Percentiles rank a stretch among this genome's conserved stretches.
Evolutionary conservation across 2,113 vertebrate species (phyloP).

Genomic region (Amphiprion percula): DNA sequence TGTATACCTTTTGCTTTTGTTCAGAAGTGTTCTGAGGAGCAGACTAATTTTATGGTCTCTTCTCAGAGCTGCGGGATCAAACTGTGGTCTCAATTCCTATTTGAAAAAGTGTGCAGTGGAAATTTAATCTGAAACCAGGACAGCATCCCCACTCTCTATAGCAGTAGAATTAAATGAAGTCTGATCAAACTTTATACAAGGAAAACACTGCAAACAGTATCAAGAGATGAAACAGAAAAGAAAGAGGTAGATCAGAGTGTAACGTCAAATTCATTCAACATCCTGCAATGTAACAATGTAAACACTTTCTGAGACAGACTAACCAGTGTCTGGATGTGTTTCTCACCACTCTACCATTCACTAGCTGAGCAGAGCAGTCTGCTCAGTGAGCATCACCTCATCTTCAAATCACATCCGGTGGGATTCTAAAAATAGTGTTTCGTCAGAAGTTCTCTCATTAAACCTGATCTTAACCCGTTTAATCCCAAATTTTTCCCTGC

Average conservation of each 20-base stretch:
- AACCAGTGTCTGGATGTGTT: neutral
- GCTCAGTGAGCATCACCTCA: neutral
- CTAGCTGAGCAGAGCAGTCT: neutral
- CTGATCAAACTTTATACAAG: neutral
- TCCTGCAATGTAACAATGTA: neutral
- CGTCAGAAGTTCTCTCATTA: conserved; percentile 36
- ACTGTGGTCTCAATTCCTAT: neutral
- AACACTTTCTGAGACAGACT: neutral
- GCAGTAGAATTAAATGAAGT: neutral
- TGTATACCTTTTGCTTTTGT: neutral
- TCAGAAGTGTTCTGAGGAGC: neutral
- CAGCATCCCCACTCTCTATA: neutral
- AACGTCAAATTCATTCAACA: neutral
- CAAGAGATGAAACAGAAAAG: no score
- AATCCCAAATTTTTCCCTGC: no score
- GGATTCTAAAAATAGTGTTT: conserved; percentile 39
- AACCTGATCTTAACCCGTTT: conserved; percentile 5
- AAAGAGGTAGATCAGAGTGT: neutral
- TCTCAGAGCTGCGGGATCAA: neutral
- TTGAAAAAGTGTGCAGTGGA: neutral
- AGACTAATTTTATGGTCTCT: neutral
- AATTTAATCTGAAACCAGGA: neutral
- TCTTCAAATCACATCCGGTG: conserved; percentile 11
- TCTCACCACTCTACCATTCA: neutral
- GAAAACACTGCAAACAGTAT: neutral